phyloP scores from a whole-genome alignment of 2,113 vertebrate species.

The Beaufortia kweichowensis region DNA sequence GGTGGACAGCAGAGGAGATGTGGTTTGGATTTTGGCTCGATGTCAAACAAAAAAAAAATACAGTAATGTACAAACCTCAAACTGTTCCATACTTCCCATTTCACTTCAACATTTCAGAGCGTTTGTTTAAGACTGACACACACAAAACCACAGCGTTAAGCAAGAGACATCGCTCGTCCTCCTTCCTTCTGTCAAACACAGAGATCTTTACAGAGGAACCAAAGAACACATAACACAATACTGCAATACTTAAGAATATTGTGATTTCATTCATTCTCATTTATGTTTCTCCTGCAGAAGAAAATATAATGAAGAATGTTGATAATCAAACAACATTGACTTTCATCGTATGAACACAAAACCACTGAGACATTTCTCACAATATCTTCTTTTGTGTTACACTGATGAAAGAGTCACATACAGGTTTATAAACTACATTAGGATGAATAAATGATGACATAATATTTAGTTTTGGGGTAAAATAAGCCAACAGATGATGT shows the following conservation, averaged over 20 bases:
- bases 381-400: too few relatives aligned
- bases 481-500: too few relatives aligned
- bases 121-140: constrained; percentile 33
- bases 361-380: too few relatives aligned
- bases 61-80: constrained; percentile 49
- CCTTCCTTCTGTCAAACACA: constrained; percentile 32
- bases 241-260: too few relatives aligned
- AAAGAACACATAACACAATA: too few relatives aligned
- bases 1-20: background rate
- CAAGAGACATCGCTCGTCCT: constrained; percentile 28
- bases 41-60: constrained; percentile 13
- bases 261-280: too few relatives aligned
- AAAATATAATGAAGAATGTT: too few relatives aligned
- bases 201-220: constrained; percentile 44
- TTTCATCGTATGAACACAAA: too few relatives aligned
- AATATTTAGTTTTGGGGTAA: background rate
- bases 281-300: too few relatives aligned
- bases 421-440: background rate
- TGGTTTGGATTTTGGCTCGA: constrained; percentile 4
- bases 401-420: too few relatives aligned
- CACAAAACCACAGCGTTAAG: constrained; percentile 48
- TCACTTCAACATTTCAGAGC: constrained; percentile 52
- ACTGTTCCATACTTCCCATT: constrained; percentile 54
- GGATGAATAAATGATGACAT: background rate
- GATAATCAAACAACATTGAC: too few relatives aligned